Base-by-base conservation (phyloP, 2,888 invertebrate genomes). In the Conops quadrifasciatus region DNA sequence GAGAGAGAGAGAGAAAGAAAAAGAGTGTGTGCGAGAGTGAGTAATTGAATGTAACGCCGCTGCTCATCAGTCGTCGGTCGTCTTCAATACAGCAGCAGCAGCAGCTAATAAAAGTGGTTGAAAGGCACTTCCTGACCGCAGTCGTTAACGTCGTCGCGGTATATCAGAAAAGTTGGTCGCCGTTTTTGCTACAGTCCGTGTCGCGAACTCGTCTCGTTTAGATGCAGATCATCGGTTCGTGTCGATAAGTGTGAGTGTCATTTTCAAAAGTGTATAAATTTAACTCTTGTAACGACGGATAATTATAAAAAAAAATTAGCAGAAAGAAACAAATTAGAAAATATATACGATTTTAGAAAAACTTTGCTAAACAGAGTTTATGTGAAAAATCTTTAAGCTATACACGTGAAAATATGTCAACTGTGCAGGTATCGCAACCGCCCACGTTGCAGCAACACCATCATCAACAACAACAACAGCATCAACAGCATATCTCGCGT, bases 351-450 rank as follows among this genome's bases (percentile, higher is more conserved):
- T 13, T 49, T n/a, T 5, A 2, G 2, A 49, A n/a, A 49, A 49
- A n/a, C 5, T n/a, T 49, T n/a, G 5, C n/a, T 49, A 5, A 67
- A 67, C 45, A 58, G 56, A 58, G 26, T 15, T 36, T n/a, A 49
- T 45, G 19, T 26, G 49, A 67, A 67, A 70, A 59, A 64, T 58
- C 53, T 47, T 26, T 70, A 19, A 60, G 43, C 11, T 59, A 65
- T 21, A 62, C 71, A n/a, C 16, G 24, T 30, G n/a, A 19, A 59
- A 77, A 78, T 76, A 85, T 85, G 85, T 84, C 85, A 74, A 85
- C 84, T 82, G 85, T 80, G 73, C 85, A 85, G 81, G 83, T 85
- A 78, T 83, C 84, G 63, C 83, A 84, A 72, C 83, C 80, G 75
- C 81, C 81, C 43, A 75, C 78, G 74, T 75, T 77, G 77, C 79